Percentiles rank a stretch among this genome's conserved stretches.
phyloP scores from a whole-genome alignment of 2,113 vertebrate genomes.

The Rattus rattus region DNA sequence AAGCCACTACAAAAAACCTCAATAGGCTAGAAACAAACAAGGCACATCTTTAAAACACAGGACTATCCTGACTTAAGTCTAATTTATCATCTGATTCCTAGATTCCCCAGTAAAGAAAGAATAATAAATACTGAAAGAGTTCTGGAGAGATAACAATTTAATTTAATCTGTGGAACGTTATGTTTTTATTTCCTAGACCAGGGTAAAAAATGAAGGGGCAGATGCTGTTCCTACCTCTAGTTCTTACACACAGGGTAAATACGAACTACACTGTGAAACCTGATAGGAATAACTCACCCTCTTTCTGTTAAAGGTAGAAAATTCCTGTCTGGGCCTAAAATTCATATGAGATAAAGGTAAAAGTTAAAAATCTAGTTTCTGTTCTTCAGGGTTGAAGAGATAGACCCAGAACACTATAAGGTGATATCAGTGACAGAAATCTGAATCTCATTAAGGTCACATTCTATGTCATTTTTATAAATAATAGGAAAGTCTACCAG shows the following conservation, averaged over 20 bases:
- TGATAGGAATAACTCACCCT: not conserved
- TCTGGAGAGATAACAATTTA: not conserved
- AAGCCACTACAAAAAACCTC: not conserved
- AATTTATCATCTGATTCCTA: slow-evolving; percentile 1
- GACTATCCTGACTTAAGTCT: not conserved
- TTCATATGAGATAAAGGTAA: not conserved
- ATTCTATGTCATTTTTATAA: not conserved
- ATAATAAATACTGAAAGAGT: not conserved
- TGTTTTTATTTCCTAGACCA: not conserved
- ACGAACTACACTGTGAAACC: not conserved
- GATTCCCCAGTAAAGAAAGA: not conserved
- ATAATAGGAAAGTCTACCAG: not conserved
- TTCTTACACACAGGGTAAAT: not conserved
- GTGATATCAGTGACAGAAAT: not conserved
- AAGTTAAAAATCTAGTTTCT: not conserved
- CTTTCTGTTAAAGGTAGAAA: not conserved
- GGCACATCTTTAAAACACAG: not conserved
- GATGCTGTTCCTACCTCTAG: not conserved
- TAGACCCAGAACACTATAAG: not conserved
- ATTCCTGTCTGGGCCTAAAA: not conserved
- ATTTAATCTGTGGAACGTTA: not conserved
- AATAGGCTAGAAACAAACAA: not conserved
- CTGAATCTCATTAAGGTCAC: not conserved
- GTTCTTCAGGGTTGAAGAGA: not conserved
- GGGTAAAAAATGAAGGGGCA: not conserved